Conservation (phyloP, 1,140 invertebrate species). For the Ganaspis sp. region DNA sequence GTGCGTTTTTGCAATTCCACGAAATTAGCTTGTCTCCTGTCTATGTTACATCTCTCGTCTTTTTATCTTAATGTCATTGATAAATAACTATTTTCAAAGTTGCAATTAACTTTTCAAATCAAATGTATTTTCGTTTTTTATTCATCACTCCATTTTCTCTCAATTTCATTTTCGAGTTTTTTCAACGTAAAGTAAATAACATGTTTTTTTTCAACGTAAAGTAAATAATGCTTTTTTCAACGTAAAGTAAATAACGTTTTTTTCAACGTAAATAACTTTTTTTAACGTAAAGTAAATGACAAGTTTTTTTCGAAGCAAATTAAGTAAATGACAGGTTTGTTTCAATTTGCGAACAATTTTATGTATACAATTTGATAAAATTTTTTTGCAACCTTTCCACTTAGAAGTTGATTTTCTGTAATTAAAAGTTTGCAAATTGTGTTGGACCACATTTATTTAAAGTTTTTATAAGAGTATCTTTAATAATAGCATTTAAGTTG, state of each 20-base stretch:
- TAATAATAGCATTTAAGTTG: background rate
- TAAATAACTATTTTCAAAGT: too few relatives aligned
- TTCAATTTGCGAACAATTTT: background rate
- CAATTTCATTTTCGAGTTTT: too few relatives aligned
- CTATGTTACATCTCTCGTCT: too few relatives aligned
- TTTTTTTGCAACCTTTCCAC: background rate
- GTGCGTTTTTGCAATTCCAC: too few relatives aligned
- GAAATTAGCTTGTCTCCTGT: too few relatives aligned
- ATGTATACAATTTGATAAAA: background rate
- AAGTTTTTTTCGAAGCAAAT: background rate
- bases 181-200: too few relatives aligned
- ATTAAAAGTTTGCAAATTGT: conserved; percentile 8
- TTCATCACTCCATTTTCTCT: too few relatives aligned
- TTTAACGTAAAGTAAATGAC: too few relatives aligned
- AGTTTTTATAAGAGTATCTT: background rate
- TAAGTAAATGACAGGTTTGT: background rate
- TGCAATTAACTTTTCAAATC: too few relatives aligned
- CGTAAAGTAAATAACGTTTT: background rate
- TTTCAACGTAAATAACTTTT: background rate
- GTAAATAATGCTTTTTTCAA: background rate
- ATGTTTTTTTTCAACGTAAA: background rate
- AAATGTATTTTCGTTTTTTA: too few relatives aligned
- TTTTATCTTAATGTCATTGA: too few relatives aligned
- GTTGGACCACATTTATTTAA: background rate
- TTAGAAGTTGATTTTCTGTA: conserved; percentile 1